Conservation (phyloP, 2,797 vertebrate genomes). For the Heterohyrax brucei region DNA sequence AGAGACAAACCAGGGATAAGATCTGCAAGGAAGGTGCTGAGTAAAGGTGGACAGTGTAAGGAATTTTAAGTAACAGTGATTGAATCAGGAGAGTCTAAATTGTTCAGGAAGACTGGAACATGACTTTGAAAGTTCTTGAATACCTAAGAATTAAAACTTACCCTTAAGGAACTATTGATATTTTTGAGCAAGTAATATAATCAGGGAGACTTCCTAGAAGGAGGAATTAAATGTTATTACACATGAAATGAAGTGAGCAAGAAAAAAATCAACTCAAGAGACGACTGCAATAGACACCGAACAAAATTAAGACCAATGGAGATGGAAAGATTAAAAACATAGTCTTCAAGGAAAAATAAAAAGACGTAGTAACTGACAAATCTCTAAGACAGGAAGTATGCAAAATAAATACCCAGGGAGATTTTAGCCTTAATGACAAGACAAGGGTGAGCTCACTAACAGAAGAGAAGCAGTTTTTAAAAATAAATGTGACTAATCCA, state of each 20-base stretch:
- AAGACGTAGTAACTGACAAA: conserved; percentile 13
- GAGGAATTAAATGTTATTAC: neutral
- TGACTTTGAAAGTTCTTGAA: conserved; percentile 9
- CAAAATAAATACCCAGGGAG: neutral
- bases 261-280: neutral
- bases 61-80: neutral
- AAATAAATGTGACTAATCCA: conserved; percentile 2
- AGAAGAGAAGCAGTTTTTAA: conserved; percentile 58
- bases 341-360: neutral
- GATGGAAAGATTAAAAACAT: neutral
- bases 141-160: conserved; percentile 39
- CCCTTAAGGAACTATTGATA: neutral
- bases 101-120: neutral
- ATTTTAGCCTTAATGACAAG: neutral
- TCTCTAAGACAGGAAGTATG: neutral
- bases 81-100: neutral
- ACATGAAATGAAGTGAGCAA: neutral
- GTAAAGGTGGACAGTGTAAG: neutral
- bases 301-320: neutral
- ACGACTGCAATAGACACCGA: neutral
- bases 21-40: neutral
- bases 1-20: neutral
- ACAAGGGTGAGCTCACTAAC: neutral
- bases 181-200: conserved; percentile 6
- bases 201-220: neutral